Evolutionary conservation across 1,140 invertebrate species (phyloP).

Genomic region (Brachionus angularis): DNA sequence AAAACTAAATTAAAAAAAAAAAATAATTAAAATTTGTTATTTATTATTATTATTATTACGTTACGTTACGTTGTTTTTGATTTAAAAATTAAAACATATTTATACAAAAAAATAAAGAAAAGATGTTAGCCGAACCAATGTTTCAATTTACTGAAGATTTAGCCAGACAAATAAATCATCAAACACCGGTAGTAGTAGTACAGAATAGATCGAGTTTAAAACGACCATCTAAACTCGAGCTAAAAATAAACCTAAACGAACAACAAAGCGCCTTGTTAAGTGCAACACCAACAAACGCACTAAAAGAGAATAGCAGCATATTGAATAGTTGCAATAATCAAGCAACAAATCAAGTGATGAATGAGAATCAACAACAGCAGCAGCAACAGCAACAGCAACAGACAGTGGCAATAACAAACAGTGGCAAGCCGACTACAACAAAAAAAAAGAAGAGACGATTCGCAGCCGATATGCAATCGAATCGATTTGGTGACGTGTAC

Average conservation of each 20-base stretch:
- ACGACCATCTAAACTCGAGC: conserved; percentile 35
- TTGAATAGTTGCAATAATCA: not conserved
- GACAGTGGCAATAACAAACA: not conserved
- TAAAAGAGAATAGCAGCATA: not conserved
- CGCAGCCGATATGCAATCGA: conserved; percentile 42
- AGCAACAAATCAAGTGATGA: not conserved
- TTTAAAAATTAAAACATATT: not conserved
- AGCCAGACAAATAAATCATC: not conserved
- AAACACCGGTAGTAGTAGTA: not conserved
- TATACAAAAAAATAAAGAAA: not conserved
- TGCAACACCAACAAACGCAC: not conserved
- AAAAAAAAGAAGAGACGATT: conserved; percentile 34
- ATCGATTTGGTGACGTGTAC: conserved; percentile 26
- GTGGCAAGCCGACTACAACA: not conserved
- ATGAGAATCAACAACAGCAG: not conserved
- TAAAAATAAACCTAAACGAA: conserved; percentile 22
- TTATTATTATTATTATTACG: conserved; percentile 23
- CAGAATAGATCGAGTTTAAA: not conserved
- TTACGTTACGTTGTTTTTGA: no score
- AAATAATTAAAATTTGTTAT: conserved; percentile 29
- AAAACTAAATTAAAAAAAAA: not conserved
- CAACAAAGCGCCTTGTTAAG: not conserved
- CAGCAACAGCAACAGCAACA: not conserved
- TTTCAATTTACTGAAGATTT: conserved; percentile 43
- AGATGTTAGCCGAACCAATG: conserved; percentile 42